These are phyloP conservation scores for Dasyurus viverrinus DNA, from an alignment of 2,113 vertebrate species.

Conservation along the genomic window DNA sequence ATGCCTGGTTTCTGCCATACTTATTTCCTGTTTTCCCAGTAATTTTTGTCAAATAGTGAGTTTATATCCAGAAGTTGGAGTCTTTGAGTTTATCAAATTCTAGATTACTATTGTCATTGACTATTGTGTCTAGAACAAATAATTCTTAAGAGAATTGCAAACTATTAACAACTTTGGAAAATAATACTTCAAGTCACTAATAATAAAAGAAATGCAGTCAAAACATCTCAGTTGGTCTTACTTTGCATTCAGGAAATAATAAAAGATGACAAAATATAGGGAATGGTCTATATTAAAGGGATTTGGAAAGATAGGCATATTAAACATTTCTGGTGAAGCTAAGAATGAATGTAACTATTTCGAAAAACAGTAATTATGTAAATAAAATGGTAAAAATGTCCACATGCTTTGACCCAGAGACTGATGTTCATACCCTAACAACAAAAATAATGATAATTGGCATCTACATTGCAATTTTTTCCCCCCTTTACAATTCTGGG, in stretches of 20 bases:
- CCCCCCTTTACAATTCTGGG: background rate
- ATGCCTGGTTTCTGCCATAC: too few relatives aligned
- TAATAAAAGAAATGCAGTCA: background rate
- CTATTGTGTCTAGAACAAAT: background rate
- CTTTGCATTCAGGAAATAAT: background rate
- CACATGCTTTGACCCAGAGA: background rate
- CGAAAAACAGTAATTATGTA: background rate
- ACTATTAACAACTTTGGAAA: background rate
- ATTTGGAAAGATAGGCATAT: background rate
- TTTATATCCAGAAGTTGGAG: too few relatives aligned
- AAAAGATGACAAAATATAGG: background rate
- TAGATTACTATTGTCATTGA: too few relatives aligned
- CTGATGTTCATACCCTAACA: background rate
- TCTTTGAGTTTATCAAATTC: too few relatives aligned
- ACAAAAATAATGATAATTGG: background rate
- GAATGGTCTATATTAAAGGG: background rate
- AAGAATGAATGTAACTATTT: background rate
- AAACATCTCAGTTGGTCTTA: background rate
- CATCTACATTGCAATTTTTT: background rate
- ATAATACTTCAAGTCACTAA: background rate
- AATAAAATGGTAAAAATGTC: background rate
- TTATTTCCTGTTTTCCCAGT: too few relatives aligned
- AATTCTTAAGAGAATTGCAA: background rate
- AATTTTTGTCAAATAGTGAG: too few relatives aligned
- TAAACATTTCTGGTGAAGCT: background rate